Base-by-base conservation (phyloP, 1,140 invertebrate species). In the Eupeodes corollae region DNA sequence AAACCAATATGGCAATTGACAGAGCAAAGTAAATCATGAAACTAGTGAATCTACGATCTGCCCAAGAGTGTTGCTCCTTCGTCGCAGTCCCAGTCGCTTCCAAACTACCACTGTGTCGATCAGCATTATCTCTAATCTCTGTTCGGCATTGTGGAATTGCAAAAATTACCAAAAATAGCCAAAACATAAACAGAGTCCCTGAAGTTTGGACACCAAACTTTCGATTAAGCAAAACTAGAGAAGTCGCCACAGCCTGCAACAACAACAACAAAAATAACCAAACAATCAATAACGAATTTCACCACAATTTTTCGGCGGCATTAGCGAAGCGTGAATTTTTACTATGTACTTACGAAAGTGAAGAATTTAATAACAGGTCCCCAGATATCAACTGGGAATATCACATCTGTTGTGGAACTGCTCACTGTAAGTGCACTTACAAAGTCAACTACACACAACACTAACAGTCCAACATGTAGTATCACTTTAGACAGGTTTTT, bases 111-210 rank as follows among this genome's bases (percentile, higher is more conserved):
- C 71, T 53, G 15, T 50, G 44, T 42, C 65, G 50, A 10, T 65
- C 45, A 48, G 58, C 50, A 49, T 75, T 69, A 39, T 59, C 51
- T 9, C 73, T 65, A 32, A 86, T 70, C 62, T 85, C 75, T 39
- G 79, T 80, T 54, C 87, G 75, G 55, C 86, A 85, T 56, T 83
- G 82, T 15, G 88, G 73, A 49, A 82, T 67, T 30, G 84, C 83
- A 52, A 78, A 82, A 19, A 92, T 11, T 6, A 73, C 66, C 38
- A 87, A 61, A 3, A 89, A 61, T 21, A 91, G 73, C 89, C 89
- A 96, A 71, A 93, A 96, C 35, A 89, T 68, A 64, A 93, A 92
- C 54, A 90, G 70, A 42, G 90, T 73, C 18, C 91, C 91, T 13
- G 91, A 94, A 11, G 88, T 85, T 55, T 84, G 73, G 50, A 93